These are phyloP conservation scores for Morelia viridis DNA, from an alignment of 2,797 vertebrate species.

Conservation along the genomic window DNA sequence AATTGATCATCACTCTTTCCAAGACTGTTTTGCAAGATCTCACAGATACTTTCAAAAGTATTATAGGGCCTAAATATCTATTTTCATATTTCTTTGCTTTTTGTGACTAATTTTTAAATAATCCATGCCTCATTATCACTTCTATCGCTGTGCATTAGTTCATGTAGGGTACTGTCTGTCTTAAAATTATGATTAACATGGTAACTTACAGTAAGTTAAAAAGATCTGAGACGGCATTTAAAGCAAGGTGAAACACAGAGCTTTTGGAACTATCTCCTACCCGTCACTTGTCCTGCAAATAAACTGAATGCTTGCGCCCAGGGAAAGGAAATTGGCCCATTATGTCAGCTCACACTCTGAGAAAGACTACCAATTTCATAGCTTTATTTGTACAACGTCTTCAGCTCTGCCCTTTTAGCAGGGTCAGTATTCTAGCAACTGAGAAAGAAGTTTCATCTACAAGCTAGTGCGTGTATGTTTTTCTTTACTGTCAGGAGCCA, in stretches of 20 bases:
- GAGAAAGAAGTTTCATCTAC: conserved; percentile 60
- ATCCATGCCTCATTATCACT: background rate
- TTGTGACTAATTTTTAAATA: background rate
- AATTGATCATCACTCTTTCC: background rate
- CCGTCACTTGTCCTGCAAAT: conserved; percentile 69
- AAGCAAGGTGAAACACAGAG: conserved; percentile 60
- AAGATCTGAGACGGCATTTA: conserved; percentile 68
- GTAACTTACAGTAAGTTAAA: conserved; percentile 49
- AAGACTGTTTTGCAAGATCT: background rate
- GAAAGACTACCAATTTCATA: conserved; percentile 56
- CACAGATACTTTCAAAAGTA: background rate
- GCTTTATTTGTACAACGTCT: conserved; percentile 46
- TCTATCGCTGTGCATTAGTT: background rate
- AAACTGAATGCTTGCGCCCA: conserved; percentile 69
- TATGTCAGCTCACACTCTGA: conserved; percentile 73
- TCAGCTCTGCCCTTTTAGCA: conserved; percentile 63
- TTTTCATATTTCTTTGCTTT: background rate
- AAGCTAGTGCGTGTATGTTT: conserved; percentile 52
- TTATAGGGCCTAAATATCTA: background rate
- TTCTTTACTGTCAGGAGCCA: conserved; percentile 45
- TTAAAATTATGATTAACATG: conserved; percentile 52
- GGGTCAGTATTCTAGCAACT: conserved; percentile 68
- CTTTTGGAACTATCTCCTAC: conserved; percentile 55
- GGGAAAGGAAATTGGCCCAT: conserved; percentile 62
- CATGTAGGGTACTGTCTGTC: background rate